Evolutionary conservation across 2,888 invertebrate genomes (phyloP).

Genomic region (Sesamia inferens): DNA sequence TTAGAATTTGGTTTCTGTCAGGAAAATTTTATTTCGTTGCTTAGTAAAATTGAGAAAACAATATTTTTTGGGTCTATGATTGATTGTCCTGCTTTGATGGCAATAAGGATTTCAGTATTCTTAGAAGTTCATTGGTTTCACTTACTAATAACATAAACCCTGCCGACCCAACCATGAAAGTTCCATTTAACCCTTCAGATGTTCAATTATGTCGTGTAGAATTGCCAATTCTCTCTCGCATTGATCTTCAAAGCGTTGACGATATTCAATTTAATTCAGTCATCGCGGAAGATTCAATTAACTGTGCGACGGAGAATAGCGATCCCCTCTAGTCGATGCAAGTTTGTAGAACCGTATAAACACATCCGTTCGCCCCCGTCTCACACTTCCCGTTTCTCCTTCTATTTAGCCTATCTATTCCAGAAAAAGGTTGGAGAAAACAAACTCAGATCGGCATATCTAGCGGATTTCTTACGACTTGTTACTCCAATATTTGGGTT

Average conservation of each 20-base stretch:
- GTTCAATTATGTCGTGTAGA: slow-evolving; percentile 33
- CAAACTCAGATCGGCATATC: not conserved
- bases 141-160: slow-evolving; percentile 14
- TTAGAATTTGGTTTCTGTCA: slow-evolving; percentile 10
- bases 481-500: not conserved
- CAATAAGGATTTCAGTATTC: not conserved
- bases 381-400: slow-evolving; percentile 50
- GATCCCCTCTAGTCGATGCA: slow-evolving; percentile 26
- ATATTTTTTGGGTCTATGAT: slow-evolving; percentile 4
- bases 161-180: slow-evolving; percentile 14
- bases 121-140: not conserved
- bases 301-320: slow-evolving; percentile 34
- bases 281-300: slow-evolving; percentile 56
- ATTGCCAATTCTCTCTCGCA: slow-evolving; percentile 25
- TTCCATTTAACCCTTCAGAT: slow-evolving; percentile 25
- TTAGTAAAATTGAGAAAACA: slow-evolving; percentile 11
- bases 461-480: slow-evolving; percentile 6
- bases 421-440: slow-evolving; percentile 41
- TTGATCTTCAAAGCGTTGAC: slow-evolving; percentile 49
- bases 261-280: slow-evolving; percentile 57
- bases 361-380: slow-evolving; percentile 53
- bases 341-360: slow-evolving; percentile 46
- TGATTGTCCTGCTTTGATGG: slow-evolving; percentile 1
- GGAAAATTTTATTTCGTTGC: not conserved
- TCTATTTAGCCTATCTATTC: slow-evolving; percentile 42